Percentiles rank a stretch among this genome's conserved stretches.
Evolutionary conservation across 2,888 invertebrate species (phyloP).

Genomic region (Peribatodes rhomboidaria): DNA sequence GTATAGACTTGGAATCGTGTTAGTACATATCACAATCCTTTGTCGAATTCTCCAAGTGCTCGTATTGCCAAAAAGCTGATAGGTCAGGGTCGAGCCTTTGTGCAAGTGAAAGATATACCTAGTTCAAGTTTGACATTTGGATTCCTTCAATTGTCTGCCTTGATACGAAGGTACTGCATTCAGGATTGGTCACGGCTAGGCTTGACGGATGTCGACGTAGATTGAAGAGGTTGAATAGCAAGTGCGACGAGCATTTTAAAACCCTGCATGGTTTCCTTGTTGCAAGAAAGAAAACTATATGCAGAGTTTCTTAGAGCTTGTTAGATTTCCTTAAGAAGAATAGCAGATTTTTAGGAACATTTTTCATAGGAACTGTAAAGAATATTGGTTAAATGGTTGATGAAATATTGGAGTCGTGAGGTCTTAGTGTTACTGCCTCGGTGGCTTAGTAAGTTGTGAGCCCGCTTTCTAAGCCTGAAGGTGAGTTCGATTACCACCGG

Average conservation of each 20-base stretch:
- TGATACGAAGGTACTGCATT: constrained; percentile 31
- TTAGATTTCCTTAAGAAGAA: no score
- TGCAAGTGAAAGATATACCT: constrained; percentile 42
- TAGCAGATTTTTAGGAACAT: no score
- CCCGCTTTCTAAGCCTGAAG: no score
- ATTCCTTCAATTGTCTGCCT: constrained; percentile 36
- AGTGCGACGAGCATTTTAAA: constrained; percentile 6
- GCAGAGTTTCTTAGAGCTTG: no score
- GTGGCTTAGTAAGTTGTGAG: no score
- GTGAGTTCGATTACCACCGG: no score
- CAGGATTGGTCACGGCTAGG: constrained; percentile 36
- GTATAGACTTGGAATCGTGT: constrained; percentile 5
- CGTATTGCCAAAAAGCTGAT: constrained; percentile 26
- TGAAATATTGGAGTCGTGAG: no score
- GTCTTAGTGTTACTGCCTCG: no score
- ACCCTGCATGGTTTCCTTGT: not conserved
- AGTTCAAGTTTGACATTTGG: constrained; percentile 45
- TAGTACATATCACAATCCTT: constrained; percentile 12
- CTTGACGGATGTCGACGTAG: constrained; percentile 25
- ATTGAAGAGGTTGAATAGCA: constrained; percentile 14
- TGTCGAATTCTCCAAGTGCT: constrained; percentile 17
- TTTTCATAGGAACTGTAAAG: no score
- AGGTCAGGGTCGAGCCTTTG: constrained; percentile 44
- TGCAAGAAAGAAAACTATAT: not conserved
- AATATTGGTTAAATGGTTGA: no score